phyloP scores from a whole-genome alignment of 2,888 invertebrate species.

The Pristionchus arcanus region DNA sequence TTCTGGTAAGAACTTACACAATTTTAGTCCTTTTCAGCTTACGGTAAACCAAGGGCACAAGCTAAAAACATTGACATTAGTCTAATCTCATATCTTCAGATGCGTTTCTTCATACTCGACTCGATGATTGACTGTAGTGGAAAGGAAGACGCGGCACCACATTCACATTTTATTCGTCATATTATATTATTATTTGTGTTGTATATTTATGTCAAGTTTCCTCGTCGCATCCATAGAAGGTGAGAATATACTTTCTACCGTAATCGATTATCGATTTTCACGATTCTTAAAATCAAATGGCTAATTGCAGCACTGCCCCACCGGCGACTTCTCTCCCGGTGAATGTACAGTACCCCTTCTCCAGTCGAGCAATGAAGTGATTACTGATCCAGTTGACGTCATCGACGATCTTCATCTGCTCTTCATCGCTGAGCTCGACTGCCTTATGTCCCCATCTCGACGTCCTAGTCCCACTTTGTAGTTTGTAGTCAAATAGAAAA shows the following conservation, averaged over 20 bases:
- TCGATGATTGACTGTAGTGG: slow-evolving; percentile 32
- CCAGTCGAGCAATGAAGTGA: not conserved
- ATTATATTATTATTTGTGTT: slow-evolving; percentile 43
- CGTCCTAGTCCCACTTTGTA: slow-evolving; percentile 49
- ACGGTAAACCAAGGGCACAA: no score
- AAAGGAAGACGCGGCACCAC: slow-evolving; percentile 34
- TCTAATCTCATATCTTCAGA: not conserved
- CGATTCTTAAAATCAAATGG: not conserved
- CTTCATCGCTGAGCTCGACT: not conserved
- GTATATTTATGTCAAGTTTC: slow-evolving; percentile 5
- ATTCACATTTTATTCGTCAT: slow-evolving; percentile 28
- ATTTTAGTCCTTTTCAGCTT: not conserved
- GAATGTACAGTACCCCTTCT: slow-evolving; percentile 38
- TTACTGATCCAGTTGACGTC: not conserved
- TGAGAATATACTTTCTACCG: not conserved
- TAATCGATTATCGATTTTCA: not conserved
- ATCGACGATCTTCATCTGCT: not conserved
- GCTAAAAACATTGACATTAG: not conserved
- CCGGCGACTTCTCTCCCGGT: slow-evolving; percentile 48
- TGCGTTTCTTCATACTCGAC: not conserved
- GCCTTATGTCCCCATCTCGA: slow-evolving; percentile 41
- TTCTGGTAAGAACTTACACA: not conserved
- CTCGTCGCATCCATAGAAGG: slow-evolving; percentile 28
- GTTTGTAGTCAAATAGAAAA: slow-evolving; percentile 5
- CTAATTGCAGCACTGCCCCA: slow-evolving; percentile 12